These are phyloP conservation scores for Gavia stellata DNA, from an alignment of 2,113 vertebrate genomes.

Conservation along the genomic window DNA sequence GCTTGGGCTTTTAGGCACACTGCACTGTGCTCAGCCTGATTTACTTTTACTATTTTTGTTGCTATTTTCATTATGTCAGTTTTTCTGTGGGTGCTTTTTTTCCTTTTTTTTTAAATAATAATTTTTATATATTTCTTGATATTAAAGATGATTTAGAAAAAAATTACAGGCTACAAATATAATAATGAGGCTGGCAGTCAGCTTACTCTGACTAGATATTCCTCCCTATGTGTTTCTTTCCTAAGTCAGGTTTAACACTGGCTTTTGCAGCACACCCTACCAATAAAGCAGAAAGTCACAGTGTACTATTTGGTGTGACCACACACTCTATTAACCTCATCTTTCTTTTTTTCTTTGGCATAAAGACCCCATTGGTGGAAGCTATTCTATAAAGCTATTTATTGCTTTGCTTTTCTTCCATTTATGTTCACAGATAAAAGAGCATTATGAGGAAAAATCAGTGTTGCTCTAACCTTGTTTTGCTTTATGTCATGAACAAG, in stretches of 20 bases:
- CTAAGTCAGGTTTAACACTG: not conserved
- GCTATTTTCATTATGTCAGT: not conserved
- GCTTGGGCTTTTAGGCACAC: not conserved
- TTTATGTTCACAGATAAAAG: not conserved
- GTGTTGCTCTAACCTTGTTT: not conserved
- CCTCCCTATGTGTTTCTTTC: not conserved
- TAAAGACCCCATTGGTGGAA: not conserved
- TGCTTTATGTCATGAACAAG: not conserved
- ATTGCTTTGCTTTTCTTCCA: not conserved
- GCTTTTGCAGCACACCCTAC: not conserved
- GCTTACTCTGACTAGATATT: not conserved
- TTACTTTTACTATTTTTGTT: not conserved
- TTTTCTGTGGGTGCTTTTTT: not conserved
- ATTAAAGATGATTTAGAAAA: not conserved
- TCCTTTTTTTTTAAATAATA: not conserved
- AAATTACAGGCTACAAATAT: not conserved
- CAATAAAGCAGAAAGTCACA: not conserved
- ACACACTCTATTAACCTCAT: not conserved
- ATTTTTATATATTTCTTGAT: not conserved
- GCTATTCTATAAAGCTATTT: not conserved
- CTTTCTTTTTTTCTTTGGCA: not conserved
- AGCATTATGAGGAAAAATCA: not conserved
- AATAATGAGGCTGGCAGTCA: not conserved
- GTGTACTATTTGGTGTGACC: not conserved
- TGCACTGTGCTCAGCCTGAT: not conserved